Conservation (phyloP, 2,113 vertebrate genomes). For the Ranitomeya imitator region DNA sequence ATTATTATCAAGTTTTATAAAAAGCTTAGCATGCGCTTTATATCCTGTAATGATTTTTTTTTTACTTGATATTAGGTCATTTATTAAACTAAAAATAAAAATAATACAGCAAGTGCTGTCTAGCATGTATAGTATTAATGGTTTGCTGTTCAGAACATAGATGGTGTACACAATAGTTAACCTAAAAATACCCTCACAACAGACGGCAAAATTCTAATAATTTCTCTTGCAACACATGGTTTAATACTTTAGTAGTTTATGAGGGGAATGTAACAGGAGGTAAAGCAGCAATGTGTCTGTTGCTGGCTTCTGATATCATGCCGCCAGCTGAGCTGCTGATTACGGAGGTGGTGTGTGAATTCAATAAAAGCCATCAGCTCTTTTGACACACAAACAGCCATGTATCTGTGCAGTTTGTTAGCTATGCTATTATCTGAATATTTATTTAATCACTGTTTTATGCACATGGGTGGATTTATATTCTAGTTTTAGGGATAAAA, state of each 20-base stretch:
- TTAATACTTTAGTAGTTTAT: conserved; percentile 33
- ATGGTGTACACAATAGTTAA: neutral
- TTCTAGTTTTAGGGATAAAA: neutral
- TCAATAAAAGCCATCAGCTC: conserved; percentile 47
- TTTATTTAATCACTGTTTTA: neutral
- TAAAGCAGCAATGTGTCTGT: conserved; percentile 30
- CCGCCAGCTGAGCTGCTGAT: conserved; percentile 48
- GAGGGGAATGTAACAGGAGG: conserved; percentile 39
- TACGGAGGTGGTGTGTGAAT: conserved; percentile 51
- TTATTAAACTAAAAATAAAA: neutral
- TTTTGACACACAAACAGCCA: conserved; percentile 34
- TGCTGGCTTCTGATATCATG: conserved; percentile 14
- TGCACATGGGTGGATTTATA: neutral
- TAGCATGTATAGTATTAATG: neutral
- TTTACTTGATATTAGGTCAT: neutral
- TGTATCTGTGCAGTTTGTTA: conserved; percentile 17
- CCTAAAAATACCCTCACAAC: neutral
- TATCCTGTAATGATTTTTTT: neutral
- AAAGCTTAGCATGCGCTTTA: neutral
- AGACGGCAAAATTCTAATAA: conserved; percentile 9
- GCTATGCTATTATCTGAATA: conserved; percentile 20
- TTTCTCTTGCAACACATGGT: conserved; percentile 15
- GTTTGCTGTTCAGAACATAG: neutral
- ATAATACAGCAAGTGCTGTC: no score
- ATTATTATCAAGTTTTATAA: no score